Evolutionary conservation across 2,888 invertebrate genomes (phyloP), one percentile per base, ranked within the genome.

Genomic region (Zootermopsis nevadensis): DNA sequence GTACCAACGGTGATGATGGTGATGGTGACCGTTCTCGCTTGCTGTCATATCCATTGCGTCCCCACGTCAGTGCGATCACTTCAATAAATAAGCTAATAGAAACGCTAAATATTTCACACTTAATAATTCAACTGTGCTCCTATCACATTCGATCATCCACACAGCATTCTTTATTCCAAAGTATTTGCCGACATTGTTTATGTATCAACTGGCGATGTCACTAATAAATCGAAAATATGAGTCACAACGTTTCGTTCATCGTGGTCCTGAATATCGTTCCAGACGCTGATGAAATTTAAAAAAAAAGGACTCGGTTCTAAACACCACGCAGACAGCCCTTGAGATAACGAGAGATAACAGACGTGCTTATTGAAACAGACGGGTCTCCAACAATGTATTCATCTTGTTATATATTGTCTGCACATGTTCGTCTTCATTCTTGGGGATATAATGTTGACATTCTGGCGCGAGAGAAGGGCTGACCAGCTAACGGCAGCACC

Each of bases 1-100:
- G 88, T 90, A 90, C 90, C 90, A 90, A 85, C 90, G 88, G 86
- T 89, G 89, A 86, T 89, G 89, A 85, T 89, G 85, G 77, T 82
- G 81, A n/a, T 83, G 83, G 33, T 79, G 72, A 12, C 80, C 80
- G 30, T 67, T 89, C 86, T 89, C 89, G 86, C 88, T 88, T 85
- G 88, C 89, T 87, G 90, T 89, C 90, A 90, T 90, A 89, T 90
- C 90, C 90, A 90, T 90, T 89, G 89, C 74, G 22, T 35, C 74
- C 69, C 7, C 6, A 19, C 31, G 30, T 15, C 33, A 27, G 4
- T 8, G 8, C 69, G 6, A 12, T 15, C 30, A 69, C 69, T 33
- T 33, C 33, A 31, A 69, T 33, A 69, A 69, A 69, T 60, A 27
- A 48, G 15, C 48, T 12, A 48, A 27, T n/a, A 27, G 6, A 48